Evolutionary conservation across 2,888 invertebrate species (phyloP), one percentile per base, ranked within the genome.

Genomic region (Hyposoter dolosus): DNA sequence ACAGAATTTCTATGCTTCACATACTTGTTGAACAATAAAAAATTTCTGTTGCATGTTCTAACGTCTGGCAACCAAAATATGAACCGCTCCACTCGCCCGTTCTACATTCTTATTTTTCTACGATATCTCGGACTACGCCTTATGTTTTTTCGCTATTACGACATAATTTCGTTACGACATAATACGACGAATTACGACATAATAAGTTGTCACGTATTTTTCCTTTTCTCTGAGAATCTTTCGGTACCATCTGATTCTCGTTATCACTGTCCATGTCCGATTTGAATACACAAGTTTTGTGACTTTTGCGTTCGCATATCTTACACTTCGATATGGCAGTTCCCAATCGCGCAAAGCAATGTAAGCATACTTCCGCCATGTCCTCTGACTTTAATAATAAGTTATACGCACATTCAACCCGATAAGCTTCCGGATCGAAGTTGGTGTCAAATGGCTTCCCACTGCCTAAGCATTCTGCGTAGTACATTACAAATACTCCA

Each of bases 401-500:
- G n/a, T 17, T 81, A n/a, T 76, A 9, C 9, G 71, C 80, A 23
- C 53, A 40, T 76, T 81, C 63, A 3, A 1, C 1, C 53, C 76
- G 47, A 47, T 81, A 69, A 63, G 40, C 6, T 28, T 32, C 47
- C 10, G 81, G 76, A 47, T 84, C n/a, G 28, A 84, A 81, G 5
- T n/a, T 56, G 15, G 23, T 56, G 9, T 69, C 69, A 45, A 76
- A 65, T 40, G 45, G 3, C 23, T 76, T n/a, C 10, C 47, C 23
- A 23, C 66, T 69, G 19, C 69, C 81, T 12, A 81, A 66, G 28
- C 81, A 84, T 35, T 84, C 69, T 47, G 81, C 75, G 45, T 81
- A 84, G 32, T 84, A 45, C 74, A 84, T 74, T n/a, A 84, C 50
- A 53, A 81, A 84, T 9, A 63, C 63, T n/a, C 81, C 81, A 71